Evolutionary conservation across 2,113 vertebrate species (phyloP).

Genomic region (Cephalopterus ornatus): DNA sequence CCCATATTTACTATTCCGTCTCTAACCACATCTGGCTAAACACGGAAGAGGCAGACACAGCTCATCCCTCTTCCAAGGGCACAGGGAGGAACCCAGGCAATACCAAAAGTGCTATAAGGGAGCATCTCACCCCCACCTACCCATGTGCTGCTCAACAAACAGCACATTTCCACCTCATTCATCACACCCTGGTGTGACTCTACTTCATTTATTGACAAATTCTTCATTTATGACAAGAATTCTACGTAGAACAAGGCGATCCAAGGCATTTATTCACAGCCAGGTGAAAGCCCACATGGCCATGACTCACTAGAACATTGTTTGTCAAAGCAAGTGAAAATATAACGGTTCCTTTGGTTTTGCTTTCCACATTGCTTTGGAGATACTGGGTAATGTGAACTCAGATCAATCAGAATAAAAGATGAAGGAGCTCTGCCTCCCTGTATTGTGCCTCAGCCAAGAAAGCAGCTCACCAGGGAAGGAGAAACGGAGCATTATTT

Average conservation of each 20-base stretch:
- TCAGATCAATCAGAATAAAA: conserved; percentile 56
- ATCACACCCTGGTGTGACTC: neutral
- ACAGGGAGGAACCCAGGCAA: accelerated
- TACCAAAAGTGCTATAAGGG: neutral
- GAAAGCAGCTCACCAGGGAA: neutral
- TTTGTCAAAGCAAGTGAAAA: neutral
- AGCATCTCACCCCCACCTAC: too few species aligned
- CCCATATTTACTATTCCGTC: neutral
- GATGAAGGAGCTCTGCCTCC: conserved; percentile 26
- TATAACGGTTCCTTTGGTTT: neutral
- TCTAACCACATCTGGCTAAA: too few species aligned
- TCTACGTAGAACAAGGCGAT: accelerated
- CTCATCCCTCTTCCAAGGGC: accelerated
- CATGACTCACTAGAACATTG: neutral
- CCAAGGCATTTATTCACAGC: accelerated
- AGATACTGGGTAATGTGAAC: neutral
- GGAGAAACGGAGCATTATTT: neutral
- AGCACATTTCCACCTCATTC: neutral
- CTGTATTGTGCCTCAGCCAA: neutral
- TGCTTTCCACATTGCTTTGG: neutral
- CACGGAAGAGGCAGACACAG: neutral
- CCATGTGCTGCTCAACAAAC: neutral
- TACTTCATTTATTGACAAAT: neutral
- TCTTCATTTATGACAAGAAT: accelerated
- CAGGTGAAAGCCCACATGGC: neutral